Percentiles rank a stretch among this genome's conserved stretches.
Evolutionary conservation across 2,797 vertebrate species (phyloP).

Genomic region (Falco biarmicus): DNA sequence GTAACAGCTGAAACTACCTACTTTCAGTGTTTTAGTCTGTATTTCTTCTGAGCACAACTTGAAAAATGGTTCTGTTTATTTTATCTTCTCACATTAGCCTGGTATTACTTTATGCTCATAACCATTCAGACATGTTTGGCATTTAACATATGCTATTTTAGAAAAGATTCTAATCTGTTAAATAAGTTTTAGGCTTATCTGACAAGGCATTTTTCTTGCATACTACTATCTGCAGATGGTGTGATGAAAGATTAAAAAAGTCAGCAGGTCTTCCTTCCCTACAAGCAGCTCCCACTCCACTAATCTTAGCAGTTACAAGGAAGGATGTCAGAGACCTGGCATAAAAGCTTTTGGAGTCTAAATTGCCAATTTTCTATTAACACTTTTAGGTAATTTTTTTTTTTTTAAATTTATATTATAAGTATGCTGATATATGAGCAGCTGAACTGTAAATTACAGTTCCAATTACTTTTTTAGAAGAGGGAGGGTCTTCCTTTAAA

Average conservation of each 20-base stretch:
- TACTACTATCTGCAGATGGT: conserved; percentile 48
- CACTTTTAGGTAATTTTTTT: background rate
- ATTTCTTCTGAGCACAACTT: background rate
- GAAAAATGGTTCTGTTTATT: conserved; percentile 59
- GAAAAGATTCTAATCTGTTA: conserved; percentile 67
- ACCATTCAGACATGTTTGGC: conserved; percentile 31
- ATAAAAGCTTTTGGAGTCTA: background rate
- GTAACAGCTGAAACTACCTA: background rate
- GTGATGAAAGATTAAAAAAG: conserved; percentile 28
- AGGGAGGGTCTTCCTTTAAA: background rate
- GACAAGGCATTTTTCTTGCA: conserved; percentile 58
- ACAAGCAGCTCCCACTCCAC: background rate
- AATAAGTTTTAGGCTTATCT: conserved; percentile 70
- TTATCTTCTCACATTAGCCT: conserved; percentile 57
- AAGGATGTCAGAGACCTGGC: background rate
- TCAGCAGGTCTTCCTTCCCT: background rate
- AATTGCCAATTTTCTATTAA: background rate
- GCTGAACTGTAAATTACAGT: background rate
- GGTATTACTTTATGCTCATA: conserved; percentile 55
- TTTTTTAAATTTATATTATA: background rate
- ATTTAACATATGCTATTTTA: conserved; percentile 60
- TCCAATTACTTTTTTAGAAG: background rate
- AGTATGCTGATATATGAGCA: background rate
- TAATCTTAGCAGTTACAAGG: background rate
- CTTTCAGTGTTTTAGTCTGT: background rate